Evolutionary conservation across 2,113 vertebrate genomes (phyloP).

Genomic region (Nothobranchius kuhntae): DNA sequence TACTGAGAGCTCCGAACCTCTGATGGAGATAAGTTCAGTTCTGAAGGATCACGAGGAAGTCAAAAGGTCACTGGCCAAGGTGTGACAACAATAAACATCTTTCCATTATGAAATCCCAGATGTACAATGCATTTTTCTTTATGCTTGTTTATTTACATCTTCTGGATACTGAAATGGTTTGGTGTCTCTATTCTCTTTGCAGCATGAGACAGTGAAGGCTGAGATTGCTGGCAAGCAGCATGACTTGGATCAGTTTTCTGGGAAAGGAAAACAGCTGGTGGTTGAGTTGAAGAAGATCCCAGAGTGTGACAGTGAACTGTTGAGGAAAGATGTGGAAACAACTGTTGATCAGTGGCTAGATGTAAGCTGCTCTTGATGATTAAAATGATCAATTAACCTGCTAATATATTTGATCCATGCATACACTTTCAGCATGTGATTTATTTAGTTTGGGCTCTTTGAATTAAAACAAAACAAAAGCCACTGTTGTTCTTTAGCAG

Average conservation of each 20-base stretch:
- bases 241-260: conserved; percentile 87
- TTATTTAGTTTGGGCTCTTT: not conserved
- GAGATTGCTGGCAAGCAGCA: conserved; percentile 86
- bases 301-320: conserved; percentile 76
- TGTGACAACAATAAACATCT: conserved; percentile 48
- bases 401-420: too few species aligned
- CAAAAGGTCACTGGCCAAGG: conserved; percentile 86
- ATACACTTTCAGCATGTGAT: too few species aligned
- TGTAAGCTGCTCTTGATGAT: conserved; percentile 77
- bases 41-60: conserved; percentile 89
- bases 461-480: not conserved
- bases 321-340: conserved; percentile 88
- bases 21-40: conserved; percentile 79
- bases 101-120: too few species aligned
- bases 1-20: conserved; percentile 82
- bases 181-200: conserved; percentile 33
- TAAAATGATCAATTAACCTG: not conserved
- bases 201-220: conserved; percentile 89
- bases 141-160: not conserved
- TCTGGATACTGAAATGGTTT: not conserved
- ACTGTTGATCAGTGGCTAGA: conserved; percentile 94
- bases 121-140: not conserved
- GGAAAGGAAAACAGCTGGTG: conserved; percentile 88
- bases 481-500: not conserved
- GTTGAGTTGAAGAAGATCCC: conserved; percentile 88